Evolutionary conservation across 2,113 vertebrate species (phyloP), one percentile per base, ranked within the genome.

Genomic region (Pavo muticus): DNA sequence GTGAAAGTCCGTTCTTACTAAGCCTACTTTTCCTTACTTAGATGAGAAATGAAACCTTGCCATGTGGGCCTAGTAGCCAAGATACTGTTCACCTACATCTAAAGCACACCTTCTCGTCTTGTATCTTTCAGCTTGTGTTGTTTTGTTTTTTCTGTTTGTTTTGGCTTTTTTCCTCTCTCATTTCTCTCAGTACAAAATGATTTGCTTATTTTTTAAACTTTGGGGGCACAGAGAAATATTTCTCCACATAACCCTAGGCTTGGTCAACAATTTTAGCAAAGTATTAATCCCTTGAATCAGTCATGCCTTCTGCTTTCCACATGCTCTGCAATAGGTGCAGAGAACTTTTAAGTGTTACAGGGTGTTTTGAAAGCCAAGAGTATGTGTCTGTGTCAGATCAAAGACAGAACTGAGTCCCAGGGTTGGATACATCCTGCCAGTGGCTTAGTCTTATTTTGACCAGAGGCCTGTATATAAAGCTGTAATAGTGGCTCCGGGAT

Each of bases 311-410:
- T 64, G 12, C 56, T 91, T 72, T 71, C 78, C 12, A 7, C 16
- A 9, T 0, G 0, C 59, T 75, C 52, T 0, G 0, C 4, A 9
- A 56, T 80, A 13, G 2, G 56, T 56, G 82, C 57, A 45, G 54
- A 48, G 48, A 54, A 48, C 25, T 0, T 15, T 68, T 54, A 61
- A 82, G 42, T 18, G 0, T 74, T 65, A 9, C 8, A 25, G 35
- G 24, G 29, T 56, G 6, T 59, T 81, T 15, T 48, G 44, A 69
- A 88, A 87, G 48, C 54, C 73, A 61, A 65, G 57, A 57, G 87
- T 91, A 89, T 67, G 32, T 1, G 1, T 61, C 30, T 79, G 20
- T 87, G 73, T 85, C 67, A 84, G 54, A 92, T 92, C 80, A 93
- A 89, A 91, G 87, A 76, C 74, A 79, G n/a, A 69, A 47, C 64